A percentile compares a stretch with the other conserved stretches of the same genome.
Conservation (phyloP, 2,113 vertebrate genomes). For the Galemys pyrenaicus region DNA sequence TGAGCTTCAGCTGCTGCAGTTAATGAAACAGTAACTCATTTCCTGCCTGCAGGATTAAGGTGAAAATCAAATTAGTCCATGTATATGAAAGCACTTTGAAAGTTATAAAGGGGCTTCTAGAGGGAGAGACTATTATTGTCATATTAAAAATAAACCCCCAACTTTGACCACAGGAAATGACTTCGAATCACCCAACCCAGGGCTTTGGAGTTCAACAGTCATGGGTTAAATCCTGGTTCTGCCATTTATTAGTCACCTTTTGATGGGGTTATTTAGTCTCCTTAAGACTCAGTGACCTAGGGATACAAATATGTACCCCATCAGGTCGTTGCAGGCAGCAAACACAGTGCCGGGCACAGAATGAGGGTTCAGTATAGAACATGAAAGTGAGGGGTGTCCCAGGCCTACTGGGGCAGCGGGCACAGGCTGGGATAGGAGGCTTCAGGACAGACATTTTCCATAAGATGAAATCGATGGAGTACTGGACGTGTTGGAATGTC, state of each 20-base stretch:
- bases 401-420: background rate
- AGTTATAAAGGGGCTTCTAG: constrained; percentile 14
- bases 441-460: background rate
- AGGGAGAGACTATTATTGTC: constrained; percentile 40
- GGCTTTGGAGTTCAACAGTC: background rate
- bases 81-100: background rate
- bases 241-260: constrained; percentile 1
- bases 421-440: background rate
- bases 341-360: background rate
- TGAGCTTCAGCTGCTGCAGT: constrained; percentile 3
- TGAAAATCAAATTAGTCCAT: constrained; percentile 3
- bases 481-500: background rate
- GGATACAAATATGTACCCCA: background rate
- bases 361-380: background rate
- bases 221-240: background rate
- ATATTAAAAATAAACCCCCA: constrained; percentile 48
- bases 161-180: constrained; percentile 49
- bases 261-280: background rate
- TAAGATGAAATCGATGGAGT: background rate
- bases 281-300: background rate
- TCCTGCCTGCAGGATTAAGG: background rate
- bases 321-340: background rate
- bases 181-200: constrained; percentile 12
- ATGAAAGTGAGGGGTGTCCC: background rate
- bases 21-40: background rate